Conservation (phyloP, 2,113 vertebrate genomes). For the Bos indicus region DNA sequence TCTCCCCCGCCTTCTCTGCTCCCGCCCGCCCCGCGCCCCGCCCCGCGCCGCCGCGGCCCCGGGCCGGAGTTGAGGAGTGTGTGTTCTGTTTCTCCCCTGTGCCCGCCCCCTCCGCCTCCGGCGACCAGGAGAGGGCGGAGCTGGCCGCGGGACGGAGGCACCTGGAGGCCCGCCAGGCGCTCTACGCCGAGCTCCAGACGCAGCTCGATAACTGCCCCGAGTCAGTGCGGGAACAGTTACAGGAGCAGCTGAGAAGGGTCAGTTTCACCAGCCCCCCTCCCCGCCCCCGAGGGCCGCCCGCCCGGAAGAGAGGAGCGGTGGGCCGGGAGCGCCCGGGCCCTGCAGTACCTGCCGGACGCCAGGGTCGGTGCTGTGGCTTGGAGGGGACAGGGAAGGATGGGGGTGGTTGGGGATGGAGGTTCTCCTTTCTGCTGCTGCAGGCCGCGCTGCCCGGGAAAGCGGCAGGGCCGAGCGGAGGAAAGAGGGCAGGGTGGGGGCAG, state of each 20-base stretch:
- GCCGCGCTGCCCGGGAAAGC: background rate
- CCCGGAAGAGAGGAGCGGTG: slow-evolving; percentile 60
- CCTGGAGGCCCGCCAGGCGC: slow-evolving; percentile 91
- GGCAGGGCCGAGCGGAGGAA: background rate
- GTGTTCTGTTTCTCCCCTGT: slow-evolving; percentile 78
- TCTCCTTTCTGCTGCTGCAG: slow-evolving; percentile 1
- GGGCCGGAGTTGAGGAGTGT: slow-evolving; percentile 87
- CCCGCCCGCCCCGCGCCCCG: background rate
- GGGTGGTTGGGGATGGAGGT: background rate
- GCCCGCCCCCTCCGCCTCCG: slow-evolving; percentile 69
- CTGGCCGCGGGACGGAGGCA: slow-evolving; percentile 92
- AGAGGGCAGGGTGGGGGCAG: slow-evolving; percentile 8
- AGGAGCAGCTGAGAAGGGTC: slow-evolving; percentile 97
- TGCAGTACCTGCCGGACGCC: slow-evolving; percentile 48
- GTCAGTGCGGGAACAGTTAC: slow-evolving; percentile 95
- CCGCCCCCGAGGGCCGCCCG: slow-evolving; percentile 56
- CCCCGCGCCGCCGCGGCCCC: slow-evolving; percentile 58
- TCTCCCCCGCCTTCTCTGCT: background rate
- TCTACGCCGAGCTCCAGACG: slow-evolving; percentile 93
- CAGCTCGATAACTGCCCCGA: slow-evolving; percentile 98
- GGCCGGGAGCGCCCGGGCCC: slow-evolving; percentile 58
- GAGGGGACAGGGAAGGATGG: slow-evolving; percentile 32
- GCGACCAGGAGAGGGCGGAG: slow-evolving; percentile 94
- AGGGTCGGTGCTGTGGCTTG: slow-evolving; percentile 59
- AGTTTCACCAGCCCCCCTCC: slow-evolving; percentile 81